Conservation (phyloP, 2,888 invertebrate species). For the Miltochrista miniata region DNA sequence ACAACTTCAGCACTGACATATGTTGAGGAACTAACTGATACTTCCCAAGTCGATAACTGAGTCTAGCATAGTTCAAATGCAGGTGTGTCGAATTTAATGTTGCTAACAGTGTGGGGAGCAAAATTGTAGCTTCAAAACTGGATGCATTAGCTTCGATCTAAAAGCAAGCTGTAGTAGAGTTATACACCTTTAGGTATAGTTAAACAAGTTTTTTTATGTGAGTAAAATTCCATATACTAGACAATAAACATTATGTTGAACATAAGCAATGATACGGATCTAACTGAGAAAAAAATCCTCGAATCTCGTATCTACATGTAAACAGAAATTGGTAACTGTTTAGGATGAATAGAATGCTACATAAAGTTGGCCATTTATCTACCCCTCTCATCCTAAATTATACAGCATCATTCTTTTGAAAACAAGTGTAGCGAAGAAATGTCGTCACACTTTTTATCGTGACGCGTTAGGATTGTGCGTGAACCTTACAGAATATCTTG, state of each 20-base stretch:
- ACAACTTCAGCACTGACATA: too few species aligned
- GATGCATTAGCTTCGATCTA: background rate
- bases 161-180: background rate
- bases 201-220: too few species aligned
- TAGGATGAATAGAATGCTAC: conserved; percentile 31
- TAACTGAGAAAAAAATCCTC: background rate
- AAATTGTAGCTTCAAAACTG: background rate
- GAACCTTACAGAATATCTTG: conserved; percentile 50
- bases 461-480: conserved; percentile 38
- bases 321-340: conserved; percentile 27
- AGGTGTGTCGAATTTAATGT: background rate
- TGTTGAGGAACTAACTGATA: too few species aligned
- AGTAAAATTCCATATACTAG: too few species aligned
- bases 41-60: background rate
- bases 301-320: background rate
- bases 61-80: background rate
- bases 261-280: background rate
- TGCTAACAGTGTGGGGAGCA: background rate
- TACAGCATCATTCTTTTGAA: conserved; percentile 45
- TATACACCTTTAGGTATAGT: background rate
- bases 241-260: background rate
- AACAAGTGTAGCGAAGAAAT: conserved; percentile 43
- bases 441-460: conserved; percentile 49
- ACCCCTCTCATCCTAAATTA: conserved; percentile 47
- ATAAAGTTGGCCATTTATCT: conserved; percentile 41